Base-by-base conservation (phyloP, 2,113 vertebrate species). In the Neolamprologus kungweensis region DNA sequence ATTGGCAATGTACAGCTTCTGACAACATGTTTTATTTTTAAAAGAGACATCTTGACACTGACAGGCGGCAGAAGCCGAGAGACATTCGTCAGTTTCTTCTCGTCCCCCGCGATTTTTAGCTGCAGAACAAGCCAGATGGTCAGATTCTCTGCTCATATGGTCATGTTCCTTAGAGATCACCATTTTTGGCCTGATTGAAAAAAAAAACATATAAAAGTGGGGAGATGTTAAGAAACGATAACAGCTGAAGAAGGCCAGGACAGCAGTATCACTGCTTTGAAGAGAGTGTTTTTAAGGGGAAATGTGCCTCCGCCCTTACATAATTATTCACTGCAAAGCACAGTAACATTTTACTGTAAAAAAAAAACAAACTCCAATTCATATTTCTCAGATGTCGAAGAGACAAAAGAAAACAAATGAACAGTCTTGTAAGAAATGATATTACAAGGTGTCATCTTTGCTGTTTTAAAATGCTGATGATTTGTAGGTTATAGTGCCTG, bases 121-220 rank as follows among this genome's bases (percentile, higher is more conserved):
- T 81, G 92, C 87, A 65, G 45, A 84, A 87, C 87, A 90, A 86
- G 92, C 90, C 95, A 95, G 95, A 95, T 95, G 95, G 95, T 91
- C 92, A 87, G 80, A 92, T 90, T 88, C 90, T 92, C 89, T 47
- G 87, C 84, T 95, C 93, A 90, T 93, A 93, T 95, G 95, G 81
- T 91, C 75, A 68, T 7, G 40, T 82, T 90, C 94, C 89, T 87
- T 2, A 4, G 94, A 93, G 93, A 94, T 91, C 86, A 28, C 17
- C 55, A n/a, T 84, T 91, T 88, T 60, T 65, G 65, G 73, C 82
- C 73, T 31, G 50, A 68, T 85, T 82, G 55, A 71, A 13, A 17
- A 60, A 87, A 87, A 87, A n/a, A 58, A 19, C 17, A 33, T 16
- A 54, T 47, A 75, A 71, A n/a, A 81, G 58, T 19, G 82, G 57